Evolutionary conservation across 2,888 invertebrate species (phyloP), one percentile per base, ranked within the genome.

Genomic region (Hedychridium roseum): DNA sequence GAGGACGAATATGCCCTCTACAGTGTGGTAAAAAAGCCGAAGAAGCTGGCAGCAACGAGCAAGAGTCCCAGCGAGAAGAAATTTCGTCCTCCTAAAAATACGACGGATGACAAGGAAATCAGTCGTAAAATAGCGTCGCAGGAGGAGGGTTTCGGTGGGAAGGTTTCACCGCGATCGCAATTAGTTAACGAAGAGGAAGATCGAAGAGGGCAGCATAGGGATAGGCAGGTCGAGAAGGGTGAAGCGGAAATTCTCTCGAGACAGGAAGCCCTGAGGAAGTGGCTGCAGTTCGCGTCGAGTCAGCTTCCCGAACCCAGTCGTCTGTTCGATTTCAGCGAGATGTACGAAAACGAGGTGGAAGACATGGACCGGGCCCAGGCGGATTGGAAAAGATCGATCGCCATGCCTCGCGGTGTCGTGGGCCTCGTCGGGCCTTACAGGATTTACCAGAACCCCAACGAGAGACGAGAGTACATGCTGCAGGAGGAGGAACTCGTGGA

Each of bases 341-440:
- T 64, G 64, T 49, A 59, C 37, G 14, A 44, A 20, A 43, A 37
- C 31, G 44, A 44, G 21, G 26, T 32, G 14, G 59, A 44, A 7
- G 47, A 53, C 9, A 11, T 32, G n/a, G 37, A 47, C 28, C 41
- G 38, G 32, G 30, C 16, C 50, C 40, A 42, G 28, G 14, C 18
- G 15, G 56, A 47, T 42, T 60, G 49, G 49, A 45, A 38, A 49
- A 60, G 14, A 38, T 32, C 35, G 2, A 35, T 57, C 3, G 58
- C 66, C 15, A 28, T 68, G 12, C 73, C 76, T 1, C 57, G 71
- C 12, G 76, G 76, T 1, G 59, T 76, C 14, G 66, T 74, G 5
- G 76, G 76, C 1, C 62, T 76, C 27, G 74, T 74, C 0, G 75
- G 71, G 0, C 74, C 76, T 0, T 76, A 74, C 28, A 50, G 70